A percentile compares a stretch with the other conserved stretches of the same genome.
Evolutionary conservation across 2,113 vertebrate species (phyloP).

Genomic region (Pollimyrus isidori): DNA sequence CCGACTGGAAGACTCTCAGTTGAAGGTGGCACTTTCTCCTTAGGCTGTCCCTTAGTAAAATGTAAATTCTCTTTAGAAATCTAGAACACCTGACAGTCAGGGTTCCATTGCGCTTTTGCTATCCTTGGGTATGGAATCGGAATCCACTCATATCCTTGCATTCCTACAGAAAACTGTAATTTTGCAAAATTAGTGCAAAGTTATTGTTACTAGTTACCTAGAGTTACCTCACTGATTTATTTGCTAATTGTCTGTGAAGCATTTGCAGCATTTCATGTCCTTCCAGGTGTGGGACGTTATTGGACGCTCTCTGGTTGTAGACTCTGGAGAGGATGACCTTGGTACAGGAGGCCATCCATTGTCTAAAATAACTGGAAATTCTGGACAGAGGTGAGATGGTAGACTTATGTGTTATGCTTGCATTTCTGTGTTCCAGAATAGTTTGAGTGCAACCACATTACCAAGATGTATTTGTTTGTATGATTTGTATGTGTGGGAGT

Average conservation of each 20-base stretch:
- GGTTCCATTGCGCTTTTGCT: not conserved
- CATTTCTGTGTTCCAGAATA: not conserved
- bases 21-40: conserved; percentile 62
- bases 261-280: not conserved
- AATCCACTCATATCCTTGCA: not conserved
- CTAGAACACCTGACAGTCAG: not conserved
- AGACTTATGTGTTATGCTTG: not conserved
- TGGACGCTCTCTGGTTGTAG: conserved; percentile 82
- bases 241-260: not conserved
- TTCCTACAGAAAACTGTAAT: not conserved
- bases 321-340: conserved; percentile 75
- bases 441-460: not conserved
- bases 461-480: not conserved
- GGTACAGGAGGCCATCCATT: conserved; percentile 66
- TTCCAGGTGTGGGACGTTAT: conserved; percentile 82
- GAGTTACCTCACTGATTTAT: not conserved
- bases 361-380: conserved; percentile 77
- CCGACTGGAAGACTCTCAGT: conserved; percentile 65
- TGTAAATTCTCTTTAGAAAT: not conserved
- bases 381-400: conserved; percentile 66
- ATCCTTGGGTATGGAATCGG: not conserved
- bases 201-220: not conserved
- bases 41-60: not conserved
- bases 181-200: not conserved
- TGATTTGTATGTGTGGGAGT: not conserved